Conservation (phyloP, 2,113 vertebrate genomes). For the Pandion haliaetus region DNA sequence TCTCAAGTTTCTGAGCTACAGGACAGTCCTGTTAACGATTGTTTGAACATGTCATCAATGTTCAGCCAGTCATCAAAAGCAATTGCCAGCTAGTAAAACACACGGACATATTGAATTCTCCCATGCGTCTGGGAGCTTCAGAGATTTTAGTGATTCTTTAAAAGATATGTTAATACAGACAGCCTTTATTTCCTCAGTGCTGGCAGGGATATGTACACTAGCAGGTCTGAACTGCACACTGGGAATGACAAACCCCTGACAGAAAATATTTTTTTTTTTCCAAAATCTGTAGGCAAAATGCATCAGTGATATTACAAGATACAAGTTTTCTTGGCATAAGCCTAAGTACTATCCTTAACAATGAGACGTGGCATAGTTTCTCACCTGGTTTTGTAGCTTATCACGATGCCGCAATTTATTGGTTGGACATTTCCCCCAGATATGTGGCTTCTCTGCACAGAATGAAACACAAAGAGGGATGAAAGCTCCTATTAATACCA, state of each 20-base stretch:
- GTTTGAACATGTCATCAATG: too few species aligned
- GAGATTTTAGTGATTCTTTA: neutral
- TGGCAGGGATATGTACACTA: neutral
- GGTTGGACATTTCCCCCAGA: neutral
- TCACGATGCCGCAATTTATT: neutral
- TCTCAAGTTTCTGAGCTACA: slow-evolving; percentile 7
- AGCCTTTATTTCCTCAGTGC: neutral
- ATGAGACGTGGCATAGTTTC: neutral
- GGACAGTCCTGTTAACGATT: neutral
- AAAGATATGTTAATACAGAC: neutral
- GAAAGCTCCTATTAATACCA: neutral
- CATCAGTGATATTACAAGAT: neutral
- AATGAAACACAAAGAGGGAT: neutral
- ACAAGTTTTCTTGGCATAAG: neutral
- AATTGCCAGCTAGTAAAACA: neutral
- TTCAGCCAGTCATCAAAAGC: neutral
- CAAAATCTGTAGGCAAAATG: neutral
- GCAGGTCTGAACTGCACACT: neutral
- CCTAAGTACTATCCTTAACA: neutral
- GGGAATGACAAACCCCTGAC: neutral
- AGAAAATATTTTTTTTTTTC: neutral
- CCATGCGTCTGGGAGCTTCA: neutral
- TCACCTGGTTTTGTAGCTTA: neutral
- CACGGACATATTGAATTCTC: neutral
- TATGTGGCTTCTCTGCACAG: neutral